These are phyloP conservation scores for Hydropsyche betteni DNA, from an alignment of 2,888 invertebrate species.

Conservation along the genomic window DNA sequence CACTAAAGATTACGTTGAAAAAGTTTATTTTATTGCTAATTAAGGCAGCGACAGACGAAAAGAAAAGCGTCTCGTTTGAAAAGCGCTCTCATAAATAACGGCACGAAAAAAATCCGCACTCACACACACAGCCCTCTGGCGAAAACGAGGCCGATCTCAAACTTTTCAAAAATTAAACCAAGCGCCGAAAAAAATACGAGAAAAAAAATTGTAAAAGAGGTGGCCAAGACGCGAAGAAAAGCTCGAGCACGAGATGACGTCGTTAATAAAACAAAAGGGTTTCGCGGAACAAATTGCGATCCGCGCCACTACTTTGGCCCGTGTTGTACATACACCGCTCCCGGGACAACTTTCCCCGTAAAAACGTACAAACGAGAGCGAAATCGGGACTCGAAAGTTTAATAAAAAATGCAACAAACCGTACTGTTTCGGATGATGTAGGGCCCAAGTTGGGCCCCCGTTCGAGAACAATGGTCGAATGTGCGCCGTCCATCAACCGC, in stretches of 20 bases:
- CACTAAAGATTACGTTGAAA: too few species aligned
- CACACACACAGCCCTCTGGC: too few species aligned
- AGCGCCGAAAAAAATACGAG: not conserved
- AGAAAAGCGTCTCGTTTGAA: too few species aligned
- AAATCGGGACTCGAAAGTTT: slow-evolving; percentile 26
- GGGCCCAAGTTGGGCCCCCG: slow-evolving; percentile 1
- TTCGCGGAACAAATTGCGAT: slow-evolving; percentile 22
- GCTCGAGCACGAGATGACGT: not conserved
- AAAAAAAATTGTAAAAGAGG: not conserved
- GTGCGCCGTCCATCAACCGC: too few species aligned
- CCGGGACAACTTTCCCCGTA: slow-evolving; percentile 12
- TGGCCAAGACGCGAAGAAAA: not conserved
- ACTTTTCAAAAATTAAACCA: too few species aligned
- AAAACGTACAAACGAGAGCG: slow-evolving; percentile 20
- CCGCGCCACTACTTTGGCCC: not conserved
- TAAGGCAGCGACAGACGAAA: too few species aligned
- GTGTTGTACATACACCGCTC: not conserved
- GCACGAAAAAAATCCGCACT: too few species aligned
- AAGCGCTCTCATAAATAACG: too few species aligned
- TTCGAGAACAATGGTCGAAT: not conserved
- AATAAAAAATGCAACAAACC: slow-evolving; percentile 32
- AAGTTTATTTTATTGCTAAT: too few species aligned
- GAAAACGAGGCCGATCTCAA: too few species aligned
- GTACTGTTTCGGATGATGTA: slow-evolving; percentile 3
- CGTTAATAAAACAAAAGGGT: slow-evolving; percentile 32